phyloP scores from a whole-genome alignment of 2,797 vertebrate species.

The Numenius phaeopus region DNA sequence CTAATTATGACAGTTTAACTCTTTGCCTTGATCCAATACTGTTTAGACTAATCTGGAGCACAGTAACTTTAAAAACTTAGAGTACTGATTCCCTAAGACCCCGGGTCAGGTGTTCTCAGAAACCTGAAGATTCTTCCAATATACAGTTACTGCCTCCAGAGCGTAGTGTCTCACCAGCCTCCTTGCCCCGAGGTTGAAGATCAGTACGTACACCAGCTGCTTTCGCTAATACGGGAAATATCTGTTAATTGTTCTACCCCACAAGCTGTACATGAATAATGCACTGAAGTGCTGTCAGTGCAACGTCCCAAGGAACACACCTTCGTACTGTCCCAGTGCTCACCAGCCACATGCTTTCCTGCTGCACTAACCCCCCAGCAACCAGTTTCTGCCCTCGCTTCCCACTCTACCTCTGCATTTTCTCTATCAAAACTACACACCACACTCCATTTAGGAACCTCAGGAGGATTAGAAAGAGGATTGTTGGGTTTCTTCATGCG shows the following conservation, averaged over 20 bases:
- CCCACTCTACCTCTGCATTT: neutral
- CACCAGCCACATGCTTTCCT: neutral
- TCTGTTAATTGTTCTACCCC: neutral
- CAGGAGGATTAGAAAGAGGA: rapidly evolving
- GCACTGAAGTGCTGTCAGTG: neutral
- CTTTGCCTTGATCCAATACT: neutral
- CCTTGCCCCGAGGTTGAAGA: neutral
- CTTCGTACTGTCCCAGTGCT: neutral
- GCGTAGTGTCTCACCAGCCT: neutral
- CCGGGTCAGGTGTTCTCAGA: neutral
- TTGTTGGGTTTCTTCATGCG: neutral
- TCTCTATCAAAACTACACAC: neutral
- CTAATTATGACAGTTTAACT: neutral
- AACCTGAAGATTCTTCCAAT: neutral
- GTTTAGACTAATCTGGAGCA: neutral
- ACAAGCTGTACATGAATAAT: constrained; percentile 3
- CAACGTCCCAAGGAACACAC: neutral
- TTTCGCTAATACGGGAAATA: neutral
- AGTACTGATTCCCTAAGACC: neutral
- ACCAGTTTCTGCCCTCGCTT: neutral
- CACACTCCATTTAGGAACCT: neutral
- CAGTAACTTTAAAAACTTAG: neutral
- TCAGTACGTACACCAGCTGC: neutral
- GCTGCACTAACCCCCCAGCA: neutral
- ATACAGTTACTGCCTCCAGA: neutral